A percentile compares a stretch with the other conserved stretches of the same genome.
Evolutionary conservation across 2,888 invertebrate genomes (phyloP).

Genomic region (Protonemura montana): DNA sequence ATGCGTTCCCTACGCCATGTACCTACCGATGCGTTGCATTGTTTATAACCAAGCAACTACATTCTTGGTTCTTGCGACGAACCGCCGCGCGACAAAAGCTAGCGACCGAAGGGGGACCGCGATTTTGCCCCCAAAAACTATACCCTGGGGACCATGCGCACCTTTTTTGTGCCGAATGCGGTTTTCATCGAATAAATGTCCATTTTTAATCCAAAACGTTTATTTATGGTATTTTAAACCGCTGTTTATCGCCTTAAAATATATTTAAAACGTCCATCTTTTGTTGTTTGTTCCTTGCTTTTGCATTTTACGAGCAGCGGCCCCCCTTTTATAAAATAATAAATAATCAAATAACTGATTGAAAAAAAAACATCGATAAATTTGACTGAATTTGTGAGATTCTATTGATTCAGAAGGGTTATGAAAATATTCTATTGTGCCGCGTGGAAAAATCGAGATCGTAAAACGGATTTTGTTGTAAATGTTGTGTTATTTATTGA

Average conservation of each 20-base stretch:
- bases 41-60: background rate
- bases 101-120: background rate
- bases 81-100: background rate
- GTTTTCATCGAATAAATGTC: conserved; percentile 25
- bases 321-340: conserved; percentile 24
- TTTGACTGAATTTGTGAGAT: background rate
- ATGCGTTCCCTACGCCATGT: no score
- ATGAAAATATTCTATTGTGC: background rate
- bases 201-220: conserved; percentile 9
- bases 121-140: background rate
- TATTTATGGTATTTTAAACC: conserved; percentile 28
- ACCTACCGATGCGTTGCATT: no score
- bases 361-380: conserved; percentile 31
- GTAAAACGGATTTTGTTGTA: background rate
- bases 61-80: background rate
- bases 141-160: background rate
- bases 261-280: background rate
- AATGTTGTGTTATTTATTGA: background rate
- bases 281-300: background rate
- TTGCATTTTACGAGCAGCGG: conserved; percentile 13
- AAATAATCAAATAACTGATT: conserved; percentile 13
- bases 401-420: conserved; percentile 32
- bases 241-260: conserved; percentile 20
- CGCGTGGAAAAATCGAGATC: background rate
- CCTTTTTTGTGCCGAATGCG: conserved; percentile 19